Base-by-base conservation (phyloP, 2,888 invertebrate species). In the Apoderus coryli region DNA sequence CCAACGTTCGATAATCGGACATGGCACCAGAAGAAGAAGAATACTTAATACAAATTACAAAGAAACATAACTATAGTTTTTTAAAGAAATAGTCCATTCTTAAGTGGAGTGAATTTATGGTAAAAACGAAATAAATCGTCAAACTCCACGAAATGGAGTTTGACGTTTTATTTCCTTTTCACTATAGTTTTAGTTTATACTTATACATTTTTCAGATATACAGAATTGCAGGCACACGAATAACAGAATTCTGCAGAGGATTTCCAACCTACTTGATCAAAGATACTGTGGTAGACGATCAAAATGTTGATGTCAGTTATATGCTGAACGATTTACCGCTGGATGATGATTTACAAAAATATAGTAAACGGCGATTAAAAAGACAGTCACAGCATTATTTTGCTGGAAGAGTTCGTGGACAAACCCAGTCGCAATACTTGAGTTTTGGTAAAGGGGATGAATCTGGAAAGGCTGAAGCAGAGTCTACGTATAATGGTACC, bases 351-450 rank as follows among this genome's bases (percentile, higher is more conserved):
- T 13, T 31, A 27, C 49, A 24, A 42, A 48, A 46, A 23, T 13
- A 32, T 11, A 10, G 22, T 9, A 10, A 28, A 29, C 39, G 46
- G 27, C 31, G 35, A n/a, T 19, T 14, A 10, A 34, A 48, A 43
- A 41, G 56, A 14, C 42, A 49, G n/a, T 46, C 49, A 7, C 43
- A 45, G 29, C 46, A 49, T 29, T 52, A 46, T 33, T 52, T 51
- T 30, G 43, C 43, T 19, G 54, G 64, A 24, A 67, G 69, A 12
- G 59, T 67, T 44, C 60, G 77, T 28, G 82, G 82, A 2, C 85
- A 85, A 55, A 82, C 84, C 0, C 85, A 85, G 52, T 81, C 82
- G 3, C 85, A 85, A 52, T 85, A 82, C 53, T 59, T 85, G 44
- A 76, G 74, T 49, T 70, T 72, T 42, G 76, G 74, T 31, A 65